Percentiles rank a stretch among this genome's conserved stretches.
Evolutionary conservation across 2,797 vertebrate species (phyloP).

Genomic region (Leontocebus nigricollis): DNA sequence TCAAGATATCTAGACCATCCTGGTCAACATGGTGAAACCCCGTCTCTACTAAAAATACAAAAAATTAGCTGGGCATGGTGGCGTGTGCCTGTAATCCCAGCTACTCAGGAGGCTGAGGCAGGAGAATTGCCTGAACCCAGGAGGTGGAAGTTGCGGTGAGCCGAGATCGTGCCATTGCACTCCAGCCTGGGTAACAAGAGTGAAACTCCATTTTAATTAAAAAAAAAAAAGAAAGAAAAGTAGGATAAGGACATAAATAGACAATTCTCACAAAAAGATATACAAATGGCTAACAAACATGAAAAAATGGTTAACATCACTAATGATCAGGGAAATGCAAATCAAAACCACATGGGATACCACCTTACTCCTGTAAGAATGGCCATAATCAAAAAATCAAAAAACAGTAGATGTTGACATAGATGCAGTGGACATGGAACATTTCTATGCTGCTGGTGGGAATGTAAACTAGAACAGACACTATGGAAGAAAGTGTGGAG

Average conservation of each 20-base stretch:
- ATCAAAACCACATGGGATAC: background rate
- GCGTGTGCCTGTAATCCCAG: too few relatives aligned
- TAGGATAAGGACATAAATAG: background rate
- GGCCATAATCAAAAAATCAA: background rate
- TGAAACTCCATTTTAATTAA: too few relatives aligned
- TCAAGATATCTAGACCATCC: too few relatives aligned
- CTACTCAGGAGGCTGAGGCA: too few relatives aligned
- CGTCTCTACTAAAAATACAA: too few relatives aligned
- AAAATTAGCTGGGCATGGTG: too few relatives aligned
- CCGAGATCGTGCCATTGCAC: too few relatives aligned
- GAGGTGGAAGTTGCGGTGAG: too few relatives aligned
- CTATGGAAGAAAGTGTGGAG: background rate
- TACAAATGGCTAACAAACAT: background rate
- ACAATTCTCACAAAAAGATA: background rate
- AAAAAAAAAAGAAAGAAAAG: background rate
- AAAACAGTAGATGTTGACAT: background rate
- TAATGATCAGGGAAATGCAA: background rate
- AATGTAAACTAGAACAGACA: background rate
- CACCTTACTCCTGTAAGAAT: background rate
- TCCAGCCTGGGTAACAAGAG: too few relatives aligned
- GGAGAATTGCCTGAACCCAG: too few relatives aligned
- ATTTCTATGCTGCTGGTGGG: background rate
- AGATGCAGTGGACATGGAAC: background rate
- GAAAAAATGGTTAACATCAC: background rate
- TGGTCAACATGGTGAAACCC: too few relatives aligned